phyloP scores from a whole-genome alignment of 2,113 vertebrate genomes.

The Oreochromis spilurus region DNA sequence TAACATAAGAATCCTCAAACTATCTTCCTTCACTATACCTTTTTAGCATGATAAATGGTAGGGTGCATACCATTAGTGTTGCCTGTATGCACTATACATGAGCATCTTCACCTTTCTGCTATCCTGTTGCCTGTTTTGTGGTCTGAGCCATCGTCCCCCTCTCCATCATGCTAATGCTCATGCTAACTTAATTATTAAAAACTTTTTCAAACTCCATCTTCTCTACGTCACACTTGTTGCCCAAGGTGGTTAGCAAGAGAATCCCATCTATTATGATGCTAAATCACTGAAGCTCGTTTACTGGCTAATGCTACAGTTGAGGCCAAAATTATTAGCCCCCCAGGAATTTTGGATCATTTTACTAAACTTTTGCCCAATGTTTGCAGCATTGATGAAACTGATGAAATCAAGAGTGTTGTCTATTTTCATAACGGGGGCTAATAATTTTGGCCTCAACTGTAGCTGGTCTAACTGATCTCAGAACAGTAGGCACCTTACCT shows the following conservation, averaged over 20 bases:
- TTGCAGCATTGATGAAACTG: fast-evolving
- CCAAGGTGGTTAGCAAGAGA: neutral
- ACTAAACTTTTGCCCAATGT: neutral
- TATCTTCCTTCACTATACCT: neutral
- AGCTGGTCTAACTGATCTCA: neutral
- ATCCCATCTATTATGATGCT: neutral
- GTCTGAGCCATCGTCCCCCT: neutral
- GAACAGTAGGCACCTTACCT: neutral
- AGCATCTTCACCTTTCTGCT: neutral
- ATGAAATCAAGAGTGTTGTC: neutral
- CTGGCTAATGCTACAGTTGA: neutral
- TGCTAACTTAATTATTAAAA: neutral
- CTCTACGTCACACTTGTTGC: neutral
- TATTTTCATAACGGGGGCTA: neutral
- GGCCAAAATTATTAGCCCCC: neutral
- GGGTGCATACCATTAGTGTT: neutral
- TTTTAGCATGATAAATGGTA: neutral
- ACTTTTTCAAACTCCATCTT: fast-evolving
- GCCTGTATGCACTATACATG: neutral
- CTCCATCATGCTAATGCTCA: neutral
- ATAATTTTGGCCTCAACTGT: neutral
- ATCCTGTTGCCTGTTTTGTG: neutral
- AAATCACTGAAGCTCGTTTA: neutral
- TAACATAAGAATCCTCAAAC: neutral
- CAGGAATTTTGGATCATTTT: neutral